Evolutionary conservation across 2,888 invertebrate genomes (phyloP), one percentile per base, ranked within the genome.

Genomic region (Philaethria dido): DNA sequence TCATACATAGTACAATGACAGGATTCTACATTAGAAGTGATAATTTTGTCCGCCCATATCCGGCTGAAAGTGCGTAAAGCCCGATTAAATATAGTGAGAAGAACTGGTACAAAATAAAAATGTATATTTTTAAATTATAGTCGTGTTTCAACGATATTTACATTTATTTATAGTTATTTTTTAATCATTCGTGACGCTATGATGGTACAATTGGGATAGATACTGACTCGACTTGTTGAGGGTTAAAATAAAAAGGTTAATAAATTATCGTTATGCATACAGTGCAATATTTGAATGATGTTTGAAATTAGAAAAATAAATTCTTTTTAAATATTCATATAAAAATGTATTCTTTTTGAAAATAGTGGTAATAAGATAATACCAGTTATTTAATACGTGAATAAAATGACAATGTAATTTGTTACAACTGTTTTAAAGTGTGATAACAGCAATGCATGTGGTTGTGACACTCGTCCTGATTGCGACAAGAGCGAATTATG

Each of bases 401-500:
- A 50, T 50, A 29, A 50, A 50, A 29, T 9, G 29, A n/a, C 25
- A 52, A 29, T 52, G 2, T n/a, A 25, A 33, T 33, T 16, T 16
- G 11, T 33, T 13, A 33, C 11, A 52, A 42, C 1, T 22, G 20
- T 42, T 42, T 57, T 42, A 42, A 57, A 64, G 33, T 75, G 66
- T 33, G 44, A 45, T 60, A 33, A 47, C 13, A 20, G 20, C 20
- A n/a, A 18, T 52, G 16, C 48, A 33, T 16, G 57, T 52, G 39
- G 13, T 52, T 48, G 54, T 48, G 42, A 59, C 61, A 50, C 55
- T 39, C 61, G 80, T 81, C 81, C 81, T 84, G 83, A 83, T 74
- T 75, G 77, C 73, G 45, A 77, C 83, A 84, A 83, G 81, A 82
- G 81, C 82, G 80, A 84, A 84, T 88, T 80, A 84, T 89, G 85